These are phyloP conservation scores for Cuniculus paca DNA, from an alignment of 2,797 vertebrate species.

Conservation along the genomic window DNA sequence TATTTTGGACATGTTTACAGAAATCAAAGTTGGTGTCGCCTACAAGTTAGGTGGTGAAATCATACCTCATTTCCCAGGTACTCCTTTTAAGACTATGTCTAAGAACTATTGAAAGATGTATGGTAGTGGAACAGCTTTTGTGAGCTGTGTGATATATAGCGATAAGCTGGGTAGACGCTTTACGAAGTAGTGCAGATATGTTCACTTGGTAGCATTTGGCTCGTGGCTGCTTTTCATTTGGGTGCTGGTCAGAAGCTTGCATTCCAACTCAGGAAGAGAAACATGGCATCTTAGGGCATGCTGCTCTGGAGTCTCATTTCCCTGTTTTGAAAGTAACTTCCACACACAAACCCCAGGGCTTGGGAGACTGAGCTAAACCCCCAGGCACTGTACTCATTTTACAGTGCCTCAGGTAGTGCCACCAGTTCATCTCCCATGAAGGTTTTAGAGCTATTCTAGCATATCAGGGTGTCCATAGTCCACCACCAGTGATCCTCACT, in stretches of 20 bases:
- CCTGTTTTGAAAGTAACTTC: neutral
- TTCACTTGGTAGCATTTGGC: neutral
- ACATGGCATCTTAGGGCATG: neutral
- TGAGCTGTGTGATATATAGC: neutral
- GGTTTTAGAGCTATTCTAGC: neutral
- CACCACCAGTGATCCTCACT: neutral
- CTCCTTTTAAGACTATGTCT: conserved; percentile 11
- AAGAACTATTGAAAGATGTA: neutral
- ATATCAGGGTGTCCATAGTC: neutral
- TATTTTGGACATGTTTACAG: conserved; percentile 95
- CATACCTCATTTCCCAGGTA: conserved; percentile 99
- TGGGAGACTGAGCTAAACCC: neutral
- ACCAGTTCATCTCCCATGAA: neutral
- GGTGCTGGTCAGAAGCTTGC: neutral
- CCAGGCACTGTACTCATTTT: neutral
- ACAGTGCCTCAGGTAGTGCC: neutral
- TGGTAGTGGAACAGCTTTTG: neutral
- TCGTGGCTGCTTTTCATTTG: neutral
- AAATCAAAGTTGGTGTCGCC: conserved; percentile 96
- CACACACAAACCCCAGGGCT: neutral
- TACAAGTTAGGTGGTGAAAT: conserved; percentile 95
- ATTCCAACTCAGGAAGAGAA: neutral
- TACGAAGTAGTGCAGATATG: neutral
- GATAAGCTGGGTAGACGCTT: neutral
- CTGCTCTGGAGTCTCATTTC: neutral